phyloP scores from a whole-genome alignment of 2,113 vertebrate genomes.

The Coryphaenoides rupestris region DNA sequence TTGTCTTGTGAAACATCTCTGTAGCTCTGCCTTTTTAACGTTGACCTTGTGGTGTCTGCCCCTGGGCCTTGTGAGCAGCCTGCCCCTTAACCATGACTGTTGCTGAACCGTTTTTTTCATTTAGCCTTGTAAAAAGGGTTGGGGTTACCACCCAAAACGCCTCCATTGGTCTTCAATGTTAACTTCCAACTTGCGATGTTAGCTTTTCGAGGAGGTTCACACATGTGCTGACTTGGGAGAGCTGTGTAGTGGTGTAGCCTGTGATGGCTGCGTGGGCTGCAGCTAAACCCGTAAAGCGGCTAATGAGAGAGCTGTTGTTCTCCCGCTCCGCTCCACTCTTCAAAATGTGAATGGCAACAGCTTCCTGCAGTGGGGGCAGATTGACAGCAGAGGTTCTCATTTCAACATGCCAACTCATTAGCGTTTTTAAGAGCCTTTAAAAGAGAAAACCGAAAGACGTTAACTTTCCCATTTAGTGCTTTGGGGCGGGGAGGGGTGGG shows the following conservation, averaged over 20 bases:
- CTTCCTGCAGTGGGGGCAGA: slow-evolving; percentile 65
- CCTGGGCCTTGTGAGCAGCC: slow-evolving; percentile 8
- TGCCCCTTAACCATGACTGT: too few species aligned
- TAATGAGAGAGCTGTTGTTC: slow-evolving; percentile 67
- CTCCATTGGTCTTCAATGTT: too few species aligned
- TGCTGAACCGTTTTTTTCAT: too few species aligned
- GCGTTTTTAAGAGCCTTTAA: slow-evolving; percentile 41
- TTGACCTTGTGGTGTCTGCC: slow-evolving; percentile 45
- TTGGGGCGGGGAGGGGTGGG: background rate
- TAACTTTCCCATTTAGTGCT: slow-evolving; percentile 12
- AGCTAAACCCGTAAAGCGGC: slow-evolving; percentile 59
- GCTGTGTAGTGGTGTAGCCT: slow-evolving; percentile 54
- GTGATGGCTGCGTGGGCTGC: slow-evolving; percentile 60
- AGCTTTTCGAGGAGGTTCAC: slow-evolving; percentile 16
- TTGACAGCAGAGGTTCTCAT: slow-evolving; percentile 48
- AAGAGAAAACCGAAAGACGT: background rate
- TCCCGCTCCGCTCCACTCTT: slow-evolving; percentile 57
- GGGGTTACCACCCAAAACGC: too few species aligned
- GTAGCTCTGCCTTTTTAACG: slow-evolving; percentile 30
- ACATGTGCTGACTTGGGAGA: slow-evolving; percentile 37
- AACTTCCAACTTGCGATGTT: background rate
- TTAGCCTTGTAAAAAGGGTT: too few species aligned
- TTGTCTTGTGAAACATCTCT: slow-evolving; percentile 4
- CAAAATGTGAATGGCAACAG: slow-evolving; percentile 60
- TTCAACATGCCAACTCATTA: slow-evolving; percentile 52